Evolutionary conservation across 1,140 invertebrate species (phyloP).

Genomic region (Samia ricini): DNA sequence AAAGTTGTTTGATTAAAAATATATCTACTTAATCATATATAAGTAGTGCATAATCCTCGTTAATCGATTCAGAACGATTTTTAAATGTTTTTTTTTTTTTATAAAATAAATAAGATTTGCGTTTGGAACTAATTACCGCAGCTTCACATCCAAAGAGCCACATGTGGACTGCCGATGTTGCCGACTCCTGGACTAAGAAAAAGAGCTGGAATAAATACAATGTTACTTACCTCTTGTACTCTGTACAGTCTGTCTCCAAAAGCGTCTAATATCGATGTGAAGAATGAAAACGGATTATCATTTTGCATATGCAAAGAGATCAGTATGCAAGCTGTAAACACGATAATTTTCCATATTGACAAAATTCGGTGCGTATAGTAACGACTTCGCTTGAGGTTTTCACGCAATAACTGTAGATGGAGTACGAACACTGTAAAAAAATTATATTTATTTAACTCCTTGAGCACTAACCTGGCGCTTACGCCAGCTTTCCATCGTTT

Average conservation of each 20-base stretch:
- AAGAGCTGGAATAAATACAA: neutral
- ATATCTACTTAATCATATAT: too few species aligned
- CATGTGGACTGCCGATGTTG: too few species aligned
- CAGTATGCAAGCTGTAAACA: conserved; percentile 86
- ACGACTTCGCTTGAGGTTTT: conserved; percentile 85
- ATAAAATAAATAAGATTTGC: too few species aligned
- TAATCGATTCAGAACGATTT: too few species aligned
- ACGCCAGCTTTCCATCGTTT: too few species aligned
- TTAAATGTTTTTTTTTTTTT: too few species aligned
- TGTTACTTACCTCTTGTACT: conserved; percentile 81
- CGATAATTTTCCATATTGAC: conserved; percentile 91
- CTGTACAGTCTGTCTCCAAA: conserved; percentile 87
- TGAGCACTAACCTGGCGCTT: too few species aligned
- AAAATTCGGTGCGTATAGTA: conserved; percentile 93
- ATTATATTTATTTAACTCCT: too few species aligned
- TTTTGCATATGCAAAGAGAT: conserved; percentile 84
- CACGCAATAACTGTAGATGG: conserved; percentile 81
- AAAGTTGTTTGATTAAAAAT: too few species aligned
- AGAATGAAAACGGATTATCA: conserved; percentile 85
- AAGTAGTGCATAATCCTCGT: too few species aligned
- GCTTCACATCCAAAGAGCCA: too few species aligned
- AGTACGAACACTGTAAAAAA: conserved; percentile 32
- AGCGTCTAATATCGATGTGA: conserved; percentile 82
- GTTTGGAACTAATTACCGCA: too few species aligned
- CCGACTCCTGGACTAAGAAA: neutral